These are phyloP conservation scores for Quadroppia sp. DNA, from an alignment of 2,888 invertebrate species.

Conservation along the genomic window DNA sequence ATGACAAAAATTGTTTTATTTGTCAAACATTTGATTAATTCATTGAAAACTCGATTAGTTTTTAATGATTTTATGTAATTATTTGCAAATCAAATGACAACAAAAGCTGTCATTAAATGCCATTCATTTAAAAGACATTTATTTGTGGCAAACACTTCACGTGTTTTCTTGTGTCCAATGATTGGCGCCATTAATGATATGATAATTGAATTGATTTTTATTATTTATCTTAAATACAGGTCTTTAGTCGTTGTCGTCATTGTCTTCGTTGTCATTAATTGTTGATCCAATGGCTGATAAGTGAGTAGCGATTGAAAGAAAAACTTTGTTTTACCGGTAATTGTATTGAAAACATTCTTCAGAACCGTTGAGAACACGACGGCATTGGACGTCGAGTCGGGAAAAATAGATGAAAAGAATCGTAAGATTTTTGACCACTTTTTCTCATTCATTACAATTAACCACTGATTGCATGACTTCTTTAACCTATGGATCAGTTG, in stretches of 20 bases:
- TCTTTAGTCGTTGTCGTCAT: background rate
- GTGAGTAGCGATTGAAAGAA: background rate
- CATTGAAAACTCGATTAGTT: no score
- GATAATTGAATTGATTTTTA: background rate
- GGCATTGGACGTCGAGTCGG: slow-evolving; percentile 14
- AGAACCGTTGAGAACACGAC: slow-evolving; percentile 13
- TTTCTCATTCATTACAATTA: background rate
- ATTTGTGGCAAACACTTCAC: background rate
- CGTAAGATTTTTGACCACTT: background rate
- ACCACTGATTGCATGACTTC: background rate
- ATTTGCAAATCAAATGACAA: no score
- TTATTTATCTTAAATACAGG: background rate
- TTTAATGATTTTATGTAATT: no score
- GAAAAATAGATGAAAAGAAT: slow-evolving; percentile 5
- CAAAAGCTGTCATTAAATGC: no score
- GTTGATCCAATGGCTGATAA: background rate
- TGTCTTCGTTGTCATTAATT: background rate
- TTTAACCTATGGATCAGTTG: background rate
- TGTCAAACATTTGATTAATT: no score
- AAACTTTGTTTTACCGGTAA: background rate
- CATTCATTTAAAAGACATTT: no score
- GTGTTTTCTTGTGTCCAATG: background rate
- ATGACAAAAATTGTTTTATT: no score
- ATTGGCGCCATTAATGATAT: background rate
- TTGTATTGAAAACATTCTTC: background rate